phyloP scores from a whole-genome alignment of 2,888 invertebrate species.

The Lymantria monacha region DNA sequence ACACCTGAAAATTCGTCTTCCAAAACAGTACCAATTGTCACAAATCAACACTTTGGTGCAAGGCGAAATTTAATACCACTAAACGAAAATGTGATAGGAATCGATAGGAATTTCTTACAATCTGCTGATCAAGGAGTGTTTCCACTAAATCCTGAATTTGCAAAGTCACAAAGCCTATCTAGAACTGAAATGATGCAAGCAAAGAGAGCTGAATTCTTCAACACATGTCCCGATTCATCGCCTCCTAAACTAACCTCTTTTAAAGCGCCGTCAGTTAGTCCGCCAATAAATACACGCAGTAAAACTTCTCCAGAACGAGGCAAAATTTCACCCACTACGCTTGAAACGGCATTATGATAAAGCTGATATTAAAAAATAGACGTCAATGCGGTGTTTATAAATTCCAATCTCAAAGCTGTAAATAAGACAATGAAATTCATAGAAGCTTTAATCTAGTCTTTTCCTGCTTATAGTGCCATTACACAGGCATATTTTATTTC shows the following conservation, averaged over 20 bases:
- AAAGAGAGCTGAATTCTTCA: constrained; percentile 84
- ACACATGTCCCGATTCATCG: constrained; percentile 58
- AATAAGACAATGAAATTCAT: constrained; percentile 64
- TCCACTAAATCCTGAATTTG: constrained; percentile 69
- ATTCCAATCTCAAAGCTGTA: constrained; percentile 44
- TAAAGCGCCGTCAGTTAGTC: constrained; percentile 52
- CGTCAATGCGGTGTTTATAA: constrained; percentile 59
- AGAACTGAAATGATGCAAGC: constrained; percentile 82
- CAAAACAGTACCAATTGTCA: constrained; percentile 74
- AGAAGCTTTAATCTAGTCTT: constrained; percentile 81
- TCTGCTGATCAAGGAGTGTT: constrained; percentile 67
- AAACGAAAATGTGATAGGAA: constrained; percentile 57
- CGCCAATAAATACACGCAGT: constrained; percentile 40
- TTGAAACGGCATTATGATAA: constrained; percentile 85
- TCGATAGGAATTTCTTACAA: constrained; percentile 50
- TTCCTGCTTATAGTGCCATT: constrained; percentile 71
- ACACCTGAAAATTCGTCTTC: constrained; percentile 57
- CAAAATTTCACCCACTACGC: constrained; percentile 72
- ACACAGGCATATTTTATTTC: constrained; percentile 53
- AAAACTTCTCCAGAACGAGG: constrained; percentile 65
- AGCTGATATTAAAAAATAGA: constrained; percentile 21
- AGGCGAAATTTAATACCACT: constrained; percentile 72
- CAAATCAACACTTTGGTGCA: constrained; percentile 76
- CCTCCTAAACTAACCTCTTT: constrained; percentile 69
- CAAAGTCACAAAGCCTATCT: constrained; percentile 53